Evolutionary conservation across 2,113 vertebrate species (phyloP).

Genomic region (Petrocephalus microphthalmus): DNA sequence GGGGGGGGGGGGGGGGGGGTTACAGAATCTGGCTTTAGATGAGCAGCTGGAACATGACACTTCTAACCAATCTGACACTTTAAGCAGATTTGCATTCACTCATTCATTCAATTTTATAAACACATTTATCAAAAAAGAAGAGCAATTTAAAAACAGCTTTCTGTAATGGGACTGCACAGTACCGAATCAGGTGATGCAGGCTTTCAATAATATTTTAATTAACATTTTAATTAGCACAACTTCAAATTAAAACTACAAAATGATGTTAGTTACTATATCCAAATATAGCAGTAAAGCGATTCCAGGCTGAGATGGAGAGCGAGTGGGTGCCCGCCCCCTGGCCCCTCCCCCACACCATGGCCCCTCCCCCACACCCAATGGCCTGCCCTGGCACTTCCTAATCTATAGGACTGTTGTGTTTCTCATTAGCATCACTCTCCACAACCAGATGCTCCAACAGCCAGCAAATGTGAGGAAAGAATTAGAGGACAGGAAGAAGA

Average conservation of each 20-base stretch:
- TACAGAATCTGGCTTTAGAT: neutral
- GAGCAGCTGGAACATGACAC: neutral
- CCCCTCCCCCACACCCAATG: neutral
- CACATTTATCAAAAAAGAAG: neutral
- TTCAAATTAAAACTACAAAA: neutral
- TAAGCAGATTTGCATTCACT: neutral
- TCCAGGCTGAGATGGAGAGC: neutral
- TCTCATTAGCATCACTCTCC: neutral
- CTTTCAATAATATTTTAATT: neutral
- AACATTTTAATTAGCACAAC: neutral
- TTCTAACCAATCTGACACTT: neutral
- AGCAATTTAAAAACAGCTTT: neutral
- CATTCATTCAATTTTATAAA: neutral
- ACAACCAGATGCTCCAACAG: neutral
- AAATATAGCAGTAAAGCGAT: neutral
- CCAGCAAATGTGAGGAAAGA: neutral
- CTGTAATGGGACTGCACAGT: neutral
- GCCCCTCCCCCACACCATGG: neutral
- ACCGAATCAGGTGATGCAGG: neutral
- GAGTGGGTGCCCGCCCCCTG: neutral
- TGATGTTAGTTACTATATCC: neutral
- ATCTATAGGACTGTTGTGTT: neutral
- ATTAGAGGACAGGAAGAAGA: neutral
- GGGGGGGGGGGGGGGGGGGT: constrained; percentile 16
- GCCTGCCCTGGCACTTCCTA: neutral